Percentiles rank a stretch among this genome's conserved stretches.
phyloP scores from a whole-genome alignment of 2,797 vertebrate genomes.

The Manis crassicaudata region DNA sequence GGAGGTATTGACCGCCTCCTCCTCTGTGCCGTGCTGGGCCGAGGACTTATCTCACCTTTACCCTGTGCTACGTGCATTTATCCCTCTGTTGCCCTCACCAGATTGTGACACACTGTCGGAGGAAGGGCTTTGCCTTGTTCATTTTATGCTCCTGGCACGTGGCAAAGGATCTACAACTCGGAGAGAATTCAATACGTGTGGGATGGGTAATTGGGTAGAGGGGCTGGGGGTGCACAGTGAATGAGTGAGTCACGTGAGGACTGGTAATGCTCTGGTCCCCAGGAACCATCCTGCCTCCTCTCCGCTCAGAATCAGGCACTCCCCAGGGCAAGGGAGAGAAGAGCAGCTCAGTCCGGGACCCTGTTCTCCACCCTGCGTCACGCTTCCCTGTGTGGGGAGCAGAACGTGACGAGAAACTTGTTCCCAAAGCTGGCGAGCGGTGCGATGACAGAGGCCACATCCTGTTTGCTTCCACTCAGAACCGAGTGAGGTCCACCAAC shows the following conservation, averaged over 20 bases:
- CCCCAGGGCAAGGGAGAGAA: not conserved
- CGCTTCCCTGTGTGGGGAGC: not conserved
- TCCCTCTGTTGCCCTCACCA: not conserved
- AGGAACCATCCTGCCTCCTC: not conserved
- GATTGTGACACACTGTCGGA: not conserved
- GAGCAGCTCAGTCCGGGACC: not conserved
- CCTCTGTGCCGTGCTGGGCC: rapidly evolving
- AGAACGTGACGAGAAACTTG: not conserved
- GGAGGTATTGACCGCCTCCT: not conserved
- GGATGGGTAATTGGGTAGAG: not conserved
- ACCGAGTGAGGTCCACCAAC: not conserved
- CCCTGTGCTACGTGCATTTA: not conserved
- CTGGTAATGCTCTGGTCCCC: not conserved
- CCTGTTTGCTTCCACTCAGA: not conserved
- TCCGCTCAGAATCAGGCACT: not conserved
- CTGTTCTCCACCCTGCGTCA: no score
- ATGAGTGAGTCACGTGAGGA: not conserved
- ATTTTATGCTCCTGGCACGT: not conserved
- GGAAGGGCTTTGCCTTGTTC: not conserved
- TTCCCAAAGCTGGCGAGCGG: not conserved
- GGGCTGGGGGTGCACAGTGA: no score
- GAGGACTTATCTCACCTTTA: not conserved
- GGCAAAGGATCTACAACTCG: not conserved
- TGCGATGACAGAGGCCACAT: not conserved
- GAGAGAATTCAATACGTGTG: not conserved